Evolutionary conservation across 37 sponge, comb jelly and placozoan genomes (phyloP).

Genomic region (Chondrosia reniformis): DNA sequence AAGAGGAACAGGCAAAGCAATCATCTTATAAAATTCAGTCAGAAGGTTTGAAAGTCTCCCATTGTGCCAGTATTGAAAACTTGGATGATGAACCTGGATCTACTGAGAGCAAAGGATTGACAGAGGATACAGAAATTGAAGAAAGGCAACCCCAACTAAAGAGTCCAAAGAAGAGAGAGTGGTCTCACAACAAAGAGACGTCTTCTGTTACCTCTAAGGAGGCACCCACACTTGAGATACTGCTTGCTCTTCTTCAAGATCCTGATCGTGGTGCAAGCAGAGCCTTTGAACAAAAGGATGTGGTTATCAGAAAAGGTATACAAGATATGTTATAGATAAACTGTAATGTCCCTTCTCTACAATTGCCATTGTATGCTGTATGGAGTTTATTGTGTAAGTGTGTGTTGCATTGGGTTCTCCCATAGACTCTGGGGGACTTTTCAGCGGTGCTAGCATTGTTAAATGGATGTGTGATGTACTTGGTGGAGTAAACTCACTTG

Average conservation of each 20-base stretch:
- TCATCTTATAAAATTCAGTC: too few species aligned
- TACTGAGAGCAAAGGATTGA: background rate
- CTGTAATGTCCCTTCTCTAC: too few species aligned
- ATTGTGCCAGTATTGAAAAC: background rate
- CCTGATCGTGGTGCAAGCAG: slow-evolving; percentile 64
- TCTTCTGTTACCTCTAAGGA: background rate
- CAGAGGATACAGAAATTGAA: background rate
- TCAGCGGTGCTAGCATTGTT: slow-evolving; percentile 64
- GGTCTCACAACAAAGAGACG: background rate
- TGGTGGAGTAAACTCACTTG: slow-evolving; percentile 42
- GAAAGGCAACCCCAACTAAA: background rate
- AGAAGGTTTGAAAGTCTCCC: background rate
- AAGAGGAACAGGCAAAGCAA: background rate
- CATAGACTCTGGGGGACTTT: slow-evolving; percentile 59
- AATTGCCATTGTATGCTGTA: background rate
- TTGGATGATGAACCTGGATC: background rate
- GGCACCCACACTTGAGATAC: slow-evolving; percentile 46
- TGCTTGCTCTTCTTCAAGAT: slow-evolving; percentile 60
- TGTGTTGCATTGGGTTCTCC: background rate
- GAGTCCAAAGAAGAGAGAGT: slow-evolving; percentile 13
- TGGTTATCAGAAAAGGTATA: slow-evolving; percentile 2
- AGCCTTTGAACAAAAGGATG: slow-evolving; percentile 18
- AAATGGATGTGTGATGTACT: slow-evolving; percentile 59
- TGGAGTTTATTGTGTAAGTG: background rate
- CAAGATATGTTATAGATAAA: background rate